Evolutionary conservation across 2,797 vertebrate genomes (phyloP).

Genomic region (Coendou prehensilis): DNA sequence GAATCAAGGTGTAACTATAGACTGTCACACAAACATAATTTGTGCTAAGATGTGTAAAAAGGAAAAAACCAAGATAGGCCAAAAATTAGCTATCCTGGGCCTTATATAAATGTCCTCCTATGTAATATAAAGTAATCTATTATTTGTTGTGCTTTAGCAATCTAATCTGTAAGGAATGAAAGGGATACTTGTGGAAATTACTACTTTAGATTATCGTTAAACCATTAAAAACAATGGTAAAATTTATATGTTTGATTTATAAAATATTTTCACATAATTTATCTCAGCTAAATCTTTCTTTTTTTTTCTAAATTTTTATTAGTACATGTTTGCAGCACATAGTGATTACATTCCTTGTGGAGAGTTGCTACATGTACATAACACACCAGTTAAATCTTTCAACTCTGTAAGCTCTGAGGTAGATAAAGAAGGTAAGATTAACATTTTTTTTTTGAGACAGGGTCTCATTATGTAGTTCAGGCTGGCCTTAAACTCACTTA

Average conservation of each 20-base stretch:
- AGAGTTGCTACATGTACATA: neutral
- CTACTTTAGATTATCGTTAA: conserved; percentile 55
- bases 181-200: neutral
- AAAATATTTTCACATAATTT: conserved; percentile 57
- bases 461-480: neutral
- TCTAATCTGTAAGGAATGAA: conserved; percentile 35
- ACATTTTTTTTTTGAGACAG: neutral
- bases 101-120: conserved; percentile 26
- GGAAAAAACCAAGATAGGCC: conserved; percentile 19
- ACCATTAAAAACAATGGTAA: conserved; percentile 53
- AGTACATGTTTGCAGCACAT: neutral
- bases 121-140: conserved; percentile 39
- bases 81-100: conserved; percentile 11
- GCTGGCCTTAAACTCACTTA: neutral
- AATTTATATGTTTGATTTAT: conserved; percentile 46
- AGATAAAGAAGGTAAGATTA: conserved; percentile 50
- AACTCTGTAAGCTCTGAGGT: conserved; percentile 20
- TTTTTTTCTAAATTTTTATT: neutral
- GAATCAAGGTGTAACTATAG: conserved; percentile 29
- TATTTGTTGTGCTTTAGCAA: conserved; percentile 41
- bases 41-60: conserved; percentile 52
- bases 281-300: conserved; percentile 13
- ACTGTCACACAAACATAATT: neutral
- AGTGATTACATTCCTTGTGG: neutral
- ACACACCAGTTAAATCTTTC: neutral